Evolutionary conservation across 2,888 invertebrate genomes (phyloP).

Genomic region (Chrysolina americana): DNA sequence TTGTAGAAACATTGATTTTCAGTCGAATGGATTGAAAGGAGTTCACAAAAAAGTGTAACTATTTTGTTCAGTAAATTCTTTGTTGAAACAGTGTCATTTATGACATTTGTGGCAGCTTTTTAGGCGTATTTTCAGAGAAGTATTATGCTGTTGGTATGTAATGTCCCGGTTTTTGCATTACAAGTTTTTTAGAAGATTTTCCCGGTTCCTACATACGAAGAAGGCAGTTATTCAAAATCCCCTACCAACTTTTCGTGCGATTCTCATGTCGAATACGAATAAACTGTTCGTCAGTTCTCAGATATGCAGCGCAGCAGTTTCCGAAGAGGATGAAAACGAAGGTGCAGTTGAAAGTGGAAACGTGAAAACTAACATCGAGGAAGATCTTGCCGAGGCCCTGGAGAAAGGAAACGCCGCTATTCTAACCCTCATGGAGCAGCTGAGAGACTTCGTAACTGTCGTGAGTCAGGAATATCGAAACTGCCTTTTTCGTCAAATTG

Average conservation of each 20-base stretch:
- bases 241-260: neutral
- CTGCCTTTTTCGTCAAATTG: slow-evolving; percentile 65
- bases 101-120: slow-evolving; percentile 4
- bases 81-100: neutral
- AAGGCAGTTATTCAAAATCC: slow-evolving; percentile 13
- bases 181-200: slow-evolving; percentile 25
- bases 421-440: slow-evolving; percentile 61
- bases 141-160: slow-evolving; percentile 22
- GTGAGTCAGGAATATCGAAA: slow-evolving; percentile 63
- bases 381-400: slow-evolving; percentile 55
- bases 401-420: slow-evolving; percentile 62
- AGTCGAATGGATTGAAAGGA: neutral
- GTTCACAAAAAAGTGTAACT: neutral
- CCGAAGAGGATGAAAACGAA: slow-evolving; percentile 17
- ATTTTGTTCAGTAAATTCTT: neutral
- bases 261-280: slow-evolving; percentile 4
- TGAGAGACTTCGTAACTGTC: slow-evolving; percentile 60
- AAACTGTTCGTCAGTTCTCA: slow-evolving; percentile 31
- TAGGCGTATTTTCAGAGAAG: neutral
- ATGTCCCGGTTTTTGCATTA: slow-evolving; percentile 26
- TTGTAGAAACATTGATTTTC: slow-evolving; percentile 4
- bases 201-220: neutral
- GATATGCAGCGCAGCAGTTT: slow-evolving; percentile 24
- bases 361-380: slow-evolving; percentile 39
- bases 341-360: neutral